A percentile compares a stretch with the other conserved stretches of the same genome.
These are phyloP conservation scores for Galagoides demidoff DNA, from an alignment of 2,797 vertebrate species.

Conservation along the genomic window DNA sequence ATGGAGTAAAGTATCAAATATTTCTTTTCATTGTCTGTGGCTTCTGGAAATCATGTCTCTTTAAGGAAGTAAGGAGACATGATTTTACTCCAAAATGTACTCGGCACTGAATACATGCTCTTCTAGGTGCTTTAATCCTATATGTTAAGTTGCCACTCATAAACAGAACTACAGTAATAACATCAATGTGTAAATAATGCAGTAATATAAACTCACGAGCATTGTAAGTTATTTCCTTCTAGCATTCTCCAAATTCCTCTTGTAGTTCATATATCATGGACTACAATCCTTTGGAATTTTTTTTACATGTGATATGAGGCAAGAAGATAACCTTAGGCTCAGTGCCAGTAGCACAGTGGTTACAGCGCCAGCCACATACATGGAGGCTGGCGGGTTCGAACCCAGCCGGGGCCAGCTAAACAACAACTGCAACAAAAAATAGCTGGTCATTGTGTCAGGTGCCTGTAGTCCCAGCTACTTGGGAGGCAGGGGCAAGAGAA, in stretches of 20 bases:
- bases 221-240: not conserved
- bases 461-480: no score
- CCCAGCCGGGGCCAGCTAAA: no score
- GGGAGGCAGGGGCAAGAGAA: no score
- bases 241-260: not conserved
- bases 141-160: not conserved
- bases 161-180: fast-evolving
- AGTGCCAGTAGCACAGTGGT: no score
- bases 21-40: not conserved
- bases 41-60: not conserved
- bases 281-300: not conserved
- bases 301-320: not conserved
- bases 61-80: not conserved
- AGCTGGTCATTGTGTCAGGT: no score
- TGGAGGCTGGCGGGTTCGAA: no score
- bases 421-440: no score
- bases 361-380: no score
- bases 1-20: not conserved
- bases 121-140: not conserved
- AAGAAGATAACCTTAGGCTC: not conserved
- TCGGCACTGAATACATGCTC: not conserved
- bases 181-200: not conserved
- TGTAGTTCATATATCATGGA: not conserved
- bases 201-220: not conserved
- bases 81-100: not conserved